Evolutionary conservation across 2,888 invertebrate genomes (phyloP).

Genomic region (Drosophila monieri): DNA sequence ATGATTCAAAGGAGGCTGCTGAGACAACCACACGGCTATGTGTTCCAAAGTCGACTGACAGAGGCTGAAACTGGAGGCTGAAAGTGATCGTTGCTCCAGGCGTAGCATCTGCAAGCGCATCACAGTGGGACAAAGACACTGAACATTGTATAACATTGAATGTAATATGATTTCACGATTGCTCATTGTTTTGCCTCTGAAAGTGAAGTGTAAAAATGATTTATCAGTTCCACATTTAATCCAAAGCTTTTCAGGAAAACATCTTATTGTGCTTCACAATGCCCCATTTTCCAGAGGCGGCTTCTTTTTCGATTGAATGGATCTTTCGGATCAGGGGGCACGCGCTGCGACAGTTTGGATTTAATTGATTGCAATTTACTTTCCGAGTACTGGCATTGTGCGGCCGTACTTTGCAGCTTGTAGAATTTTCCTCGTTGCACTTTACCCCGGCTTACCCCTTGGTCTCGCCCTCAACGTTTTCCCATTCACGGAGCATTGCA

Average conservation of each 20-base stretch:
- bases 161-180: neutral
- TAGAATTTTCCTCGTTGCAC: constrained; percentile 34
- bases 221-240: too few relatives aligned
- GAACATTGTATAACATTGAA: neutral
- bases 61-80: constrained; percentile 13
- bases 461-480: neutral
- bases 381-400: constrained; percentile 40
- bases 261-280: neutral
- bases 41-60: constrained; percentile 61
- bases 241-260: too few relatives aligned
- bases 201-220: too few relatives aligned
- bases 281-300: constrained; percentile 5
- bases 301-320: constrained; percentile 41
- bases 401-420: constrained; percentile 34
- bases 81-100: constrained; percentile 30
- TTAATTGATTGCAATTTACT: constrained; percentile 71
- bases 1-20: neutral
- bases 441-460: constrained; percentile 5
- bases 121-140: constrained; percentile 20
- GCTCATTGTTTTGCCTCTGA: neutral
- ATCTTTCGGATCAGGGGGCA: constrained; percentile 40
- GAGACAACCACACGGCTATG: constrained; percentile 64
- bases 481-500: constrained; percentile 34
- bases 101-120: constrained; percentile 2
- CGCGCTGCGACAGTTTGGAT: constrained; percentile 42